Evolutionary conservation across 1,140 invertebrate species (phyloP).

Genomic region (Goniozus legneri): DNA sequence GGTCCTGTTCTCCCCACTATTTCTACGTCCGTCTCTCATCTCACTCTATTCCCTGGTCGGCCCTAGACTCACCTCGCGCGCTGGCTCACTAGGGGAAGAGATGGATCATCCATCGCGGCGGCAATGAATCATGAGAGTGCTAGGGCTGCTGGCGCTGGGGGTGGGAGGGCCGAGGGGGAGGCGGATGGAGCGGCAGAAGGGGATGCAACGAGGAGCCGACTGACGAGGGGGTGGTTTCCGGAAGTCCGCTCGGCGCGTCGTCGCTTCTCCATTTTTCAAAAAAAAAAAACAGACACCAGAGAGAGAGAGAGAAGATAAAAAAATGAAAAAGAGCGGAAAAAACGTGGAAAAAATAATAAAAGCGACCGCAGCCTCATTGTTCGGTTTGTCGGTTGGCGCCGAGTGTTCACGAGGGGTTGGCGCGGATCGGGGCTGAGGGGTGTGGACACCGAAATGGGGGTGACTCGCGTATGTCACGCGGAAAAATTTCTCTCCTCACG

Average conservation of each 20-base stretch:
- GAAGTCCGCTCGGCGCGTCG: slow-evolving; percentile 44
- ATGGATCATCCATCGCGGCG: slow-evolving; percentile 52
- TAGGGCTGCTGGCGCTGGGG: slow-evolving; percentile 23
- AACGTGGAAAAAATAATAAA: too few relatives aligned
- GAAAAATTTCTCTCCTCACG: too few relatives aligned
- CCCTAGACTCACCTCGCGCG: background rate
- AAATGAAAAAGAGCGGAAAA: too few relatives aligned
- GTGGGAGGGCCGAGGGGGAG: slow-evolving; percentile 24
- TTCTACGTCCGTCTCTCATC: background rate
- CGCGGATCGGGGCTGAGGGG: slow-evolving; percentile 30
- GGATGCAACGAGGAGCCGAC: background rate
- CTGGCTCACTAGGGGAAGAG: slow-evolving; percentile 49
- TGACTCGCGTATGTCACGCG: too few relatives aligned
- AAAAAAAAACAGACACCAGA: slow-evolving; percentile 47
- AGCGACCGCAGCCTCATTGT: slow-evolving; percentile 38
- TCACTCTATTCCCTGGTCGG: background rate
- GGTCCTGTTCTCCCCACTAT: too few relatives aligned
- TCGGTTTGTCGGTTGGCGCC: slow-evolving; percentile 25
- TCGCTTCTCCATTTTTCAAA: slow-evolving; percentile 52
- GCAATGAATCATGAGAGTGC: slow-evolving; percentile 52
- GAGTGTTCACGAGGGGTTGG: slow-evolving; percentile 15
- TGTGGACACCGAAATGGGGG: too few relatives aligned
- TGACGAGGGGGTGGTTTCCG: slow-evolving; percentile 28
- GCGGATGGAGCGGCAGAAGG: slow-evolving; percentile 15
- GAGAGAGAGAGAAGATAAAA: too few relatives aligned